Conservation (phyloP, 1,140 invertebrate genomes). For the Drosophila simulans region DNA sequence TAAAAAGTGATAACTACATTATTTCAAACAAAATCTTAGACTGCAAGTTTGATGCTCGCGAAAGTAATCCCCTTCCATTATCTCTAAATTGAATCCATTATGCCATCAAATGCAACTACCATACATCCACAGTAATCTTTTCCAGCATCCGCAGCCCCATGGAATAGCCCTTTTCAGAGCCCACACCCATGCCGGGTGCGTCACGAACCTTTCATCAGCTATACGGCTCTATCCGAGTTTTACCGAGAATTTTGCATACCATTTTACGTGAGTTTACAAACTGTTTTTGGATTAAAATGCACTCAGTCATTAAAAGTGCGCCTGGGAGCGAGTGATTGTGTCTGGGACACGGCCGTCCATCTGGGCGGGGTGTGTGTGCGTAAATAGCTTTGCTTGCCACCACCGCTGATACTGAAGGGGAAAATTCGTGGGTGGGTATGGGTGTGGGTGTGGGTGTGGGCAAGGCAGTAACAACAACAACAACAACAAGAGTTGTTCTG, state of each 20-base stretch:
- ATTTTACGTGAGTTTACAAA: constrained; percentile 80
- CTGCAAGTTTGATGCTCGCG: background rate
- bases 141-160: background rate
- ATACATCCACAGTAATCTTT: constrained; percentile 17
- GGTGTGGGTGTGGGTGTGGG: constrained; percentile 2
- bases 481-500: constrained; percentile 55
- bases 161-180: background rate
- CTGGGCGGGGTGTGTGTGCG: constrained; percentile 47
- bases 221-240: constrained; percentile 20
- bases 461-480: constrained; percentile 49
- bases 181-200: constrained; percentile 2
- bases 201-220: constrained; percentile 41
- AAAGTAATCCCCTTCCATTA: constrained; percentile 1
- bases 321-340: constrained; percentile 72
- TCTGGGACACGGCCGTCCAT: constrained; percentile 28
- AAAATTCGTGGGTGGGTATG: background rate
- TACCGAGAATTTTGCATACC: constrained; percentile 50
- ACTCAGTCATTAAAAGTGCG: constrained; percentile 79
- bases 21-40: background rate
- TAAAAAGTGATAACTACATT: background rate
- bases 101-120: background rate
- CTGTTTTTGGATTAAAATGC: constrained; percentile 82
- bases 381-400: constrained; percentile 76
- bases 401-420: constrained; percentile 35
- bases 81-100: constrained; percentile 2